Evolutionary conservation across 2,113 vertebrate species (phyloP).

Genomic region (Hylia prasina): DNA sequence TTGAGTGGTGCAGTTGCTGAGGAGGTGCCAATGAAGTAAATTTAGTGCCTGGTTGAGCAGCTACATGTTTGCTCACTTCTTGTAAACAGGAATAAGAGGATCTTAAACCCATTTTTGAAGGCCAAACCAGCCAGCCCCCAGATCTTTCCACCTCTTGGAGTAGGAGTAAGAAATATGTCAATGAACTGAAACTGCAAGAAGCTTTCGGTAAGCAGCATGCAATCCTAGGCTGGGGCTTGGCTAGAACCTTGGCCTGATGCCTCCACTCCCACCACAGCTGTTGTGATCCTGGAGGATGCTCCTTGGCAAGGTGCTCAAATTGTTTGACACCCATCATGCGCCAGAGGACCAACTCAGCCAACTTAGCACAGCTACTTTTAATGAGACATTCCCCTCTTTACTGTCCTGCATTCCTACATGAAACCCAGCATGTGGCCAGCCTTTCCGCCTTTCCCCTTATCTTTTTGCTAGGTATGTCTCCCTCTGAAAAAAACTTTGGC

Average conservation of each 20-base stretch:
- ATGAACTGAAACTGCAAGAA: neutral
- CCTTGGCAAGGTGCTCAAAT: neutral
- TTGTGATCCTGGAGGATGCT: neutral
- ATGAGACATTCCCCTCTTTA: neutral
- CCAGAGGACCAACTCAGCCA: neutral
- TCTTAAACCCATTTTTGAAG: neutral
- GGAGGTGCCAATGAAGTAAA: neutral
- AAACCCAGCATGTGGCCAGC: neutral
- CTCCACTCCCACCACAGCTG: neutral
- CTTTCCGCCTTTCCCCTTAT: rapidly evolving
- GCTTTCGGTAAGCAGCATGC: neutral
- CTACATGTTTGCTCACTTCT: rapidly evolving
- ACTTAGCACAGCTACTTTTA: neutral
- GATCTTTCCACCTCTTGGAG: neutral
- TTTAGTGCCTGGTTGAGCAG: neutral
- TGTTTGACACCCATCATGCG: rapidly evolving
- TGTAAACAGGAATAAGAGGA: neutral
- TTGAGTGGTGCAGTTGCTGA: neutral
- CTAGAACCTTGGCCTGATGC: neutral
- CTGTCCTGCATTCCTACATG: rapidly evolving
- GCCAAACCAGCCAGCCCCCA: neutral
- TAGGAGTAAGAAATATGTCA: neutral
- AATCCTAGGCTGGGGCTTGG: neutral
- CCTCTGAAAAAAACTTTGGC: neutral
- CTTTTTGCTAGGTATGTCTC: neutral